Conservation (phyloP, 2,797 vertebrate species). For the Momotus momota region DNA sequence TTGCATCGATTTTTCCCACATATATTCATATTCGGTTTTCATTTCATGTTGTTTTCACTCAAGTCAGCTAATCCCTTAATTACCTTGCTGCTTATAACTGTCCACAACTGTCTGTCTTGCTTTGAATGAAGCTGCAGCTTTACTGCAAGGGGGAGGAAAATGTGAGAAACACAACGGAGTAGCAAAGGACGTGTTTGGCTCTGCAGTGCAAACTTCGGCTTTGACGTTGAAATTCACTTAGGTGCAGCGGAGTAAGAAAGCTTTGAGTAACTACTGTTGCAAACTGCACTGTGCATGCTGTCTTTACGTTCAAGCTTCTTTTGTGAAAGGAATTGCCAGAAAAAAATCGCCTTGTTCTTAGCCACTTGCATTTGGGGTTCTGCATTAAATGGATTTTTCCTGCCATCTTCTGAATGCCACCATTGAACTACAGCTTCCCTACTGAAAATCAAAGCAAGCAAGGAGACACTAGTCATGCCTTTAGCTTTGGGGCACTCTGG, state of each 20-base stretch:
- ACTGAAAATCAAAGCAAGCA: neutral
- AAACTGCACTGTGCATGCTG: accelerated
- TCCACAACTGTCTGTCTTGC: neutral
- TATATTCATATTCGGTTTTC: conserved; percentile 40
- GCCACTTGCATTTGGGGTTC: neutral
- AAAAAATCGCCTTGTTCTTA: neutral
- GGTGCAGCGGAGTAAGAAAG: neutral
- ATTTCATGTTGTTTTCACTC: conserved; percentile 41
- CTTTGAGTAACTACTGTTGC: accelerated
- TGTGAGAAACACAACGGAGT: neutral
- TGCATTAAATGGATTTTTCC: neutral
- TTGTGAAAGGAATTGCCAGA: neutral
- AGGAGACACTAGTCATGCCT: neutral
- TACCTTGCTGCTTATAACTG: neutral
- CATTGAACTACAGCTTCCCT: neutral
- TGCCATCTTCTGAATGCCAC: neutral
- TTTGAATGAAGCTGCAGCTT: neutral
- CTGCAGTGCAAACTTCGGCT: neutral
- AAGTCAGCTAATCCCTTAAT: conserved; percentile 64
- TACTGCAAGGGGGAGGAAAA: neutral
- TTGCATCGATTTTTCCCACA: conserved; percentile 33
- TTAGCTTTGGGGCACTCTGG: neutral
- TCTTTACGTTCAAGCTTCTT: neutral
- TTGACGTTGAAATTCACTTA: neutral
- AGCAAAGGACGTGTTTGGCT: neutral